Conservation (phyloP, 2,113 vertebrate genomes). For the Synchiropus splendidus region DNA sequence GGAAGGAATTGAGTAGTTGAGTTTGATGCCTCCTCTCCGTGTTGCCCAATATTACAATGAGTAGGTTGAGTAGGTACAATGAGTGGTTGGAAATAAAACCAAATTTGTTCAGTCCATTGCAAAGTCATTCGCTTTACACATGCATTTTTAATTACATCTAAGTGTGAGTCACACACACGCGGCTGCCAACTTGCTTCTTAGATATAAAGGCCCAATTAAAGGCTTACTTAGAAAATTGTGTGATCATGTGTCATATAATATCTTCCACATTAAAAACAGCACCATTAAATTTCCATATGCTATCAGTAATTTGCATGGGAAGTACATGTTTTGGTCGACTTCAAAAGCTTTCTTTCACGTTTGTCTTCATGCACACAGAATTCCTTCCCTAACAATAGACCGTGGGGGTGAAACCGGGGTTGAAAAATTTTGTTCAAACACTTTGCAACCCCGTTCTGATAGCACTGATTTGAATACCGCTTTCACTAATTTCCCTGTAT, state of each 20-base stretch:
- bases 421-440: constrained; percentile 46
- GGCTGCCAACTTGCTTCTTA: constrained; percentile 11
- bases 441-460: constrained; percentile 37
- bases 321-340: constrained; percentile 37
- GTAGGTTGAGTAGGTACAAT: too few species aligned
- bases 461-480: constrained; percentile 49
- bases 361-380: constrained; percentile 16
- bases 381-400: constrained; percentile 43
- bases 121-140: neutral
- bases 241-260: constrained; percentile 39
- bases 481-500: constrained; percentile 52
- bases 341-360: constrained; percentile 37
- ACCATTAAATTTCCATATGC: neutral
- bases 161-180: constrained; percentile 4
- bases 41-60: too few species aligned
- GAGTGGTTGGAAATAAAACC: too few species aligned
- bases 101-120: too few species aligned
- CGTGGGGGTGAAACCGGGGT: constrained; percentile 38
- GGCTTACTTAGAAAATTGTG: constrained; percentile 15
- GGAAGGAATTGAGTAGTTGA: too few species aligned
- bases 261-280: constrained; percentile 14
- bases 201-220: too few species aligned
- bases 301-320: constrained; percentile 37
- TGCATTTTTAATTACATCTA: constrained; percentile 12
- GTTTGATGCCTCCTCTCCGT: too few species aligned